phyloP scores from a whole-genome alignment of 2,797 vertebrate genomes.

The Smutsia temminckii region DNA sequence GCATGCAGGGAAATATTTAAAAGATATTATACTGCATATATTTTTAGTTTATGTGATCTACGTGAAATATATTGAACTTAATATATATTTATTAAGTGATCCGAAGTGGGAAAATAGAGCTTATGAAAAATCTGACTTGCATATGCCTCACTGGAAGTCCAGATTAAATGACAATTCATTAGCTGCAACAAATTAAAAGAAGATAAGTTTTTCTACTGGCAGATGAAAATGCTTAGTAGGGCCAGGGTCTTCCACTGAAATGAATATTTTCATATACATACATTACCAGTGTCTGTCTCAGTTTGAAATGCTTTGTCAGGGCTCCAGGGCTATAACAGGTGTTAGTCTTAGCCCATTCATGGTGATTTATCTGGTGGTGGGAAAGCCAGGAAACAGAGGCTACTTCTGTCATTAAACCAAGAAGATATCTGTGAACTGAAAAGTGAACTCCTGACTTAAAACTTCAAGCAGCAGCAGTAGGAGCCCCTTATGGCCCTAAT shows the following conservation, averaged over 20 bases:
- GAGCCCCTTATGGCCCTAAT: not conserved
- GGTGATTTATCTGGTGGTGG: not conserved
- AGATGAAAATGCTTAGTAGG: not conserved
- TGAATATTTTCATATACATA: no score
- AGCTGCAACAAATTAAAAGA: not conserved
- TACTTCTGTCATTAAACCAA: not conserved
- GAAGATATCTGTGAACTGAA: not conserved
- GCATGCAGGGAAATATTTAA: not conserved
- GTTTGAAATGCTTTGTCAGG: not conserved
- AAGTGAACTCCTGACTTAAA: not conserved
- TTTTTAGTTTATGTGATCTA: slow-evolving; percentile 10
- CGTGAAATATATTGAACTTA: not conserved
- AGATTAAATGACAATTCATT: not conserved
- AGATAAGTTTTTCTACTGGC: not conserved
- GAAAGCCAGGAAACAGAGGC: not conserved
- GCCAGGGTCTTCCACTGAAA: not conserved
- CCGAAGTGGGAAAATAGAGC: not conserved
- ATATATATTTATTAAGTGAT: not conserved
- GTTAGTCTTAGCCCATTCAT: not conserved
- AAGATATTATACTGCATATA: not conserved
- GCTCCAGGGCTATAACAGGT: not conserved
- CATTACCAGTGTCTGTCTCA: not conserved
- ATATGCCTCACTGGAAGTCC: not conserved
- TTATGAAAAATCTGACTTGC: not conserved
- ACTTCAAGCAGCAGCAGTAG: not conserved